A percentile compares a stretch with the other conserved stretches of the same genome.
Conservation (phyloP, 2,113 vertebrate species). For the Puma concolor region DNA sequence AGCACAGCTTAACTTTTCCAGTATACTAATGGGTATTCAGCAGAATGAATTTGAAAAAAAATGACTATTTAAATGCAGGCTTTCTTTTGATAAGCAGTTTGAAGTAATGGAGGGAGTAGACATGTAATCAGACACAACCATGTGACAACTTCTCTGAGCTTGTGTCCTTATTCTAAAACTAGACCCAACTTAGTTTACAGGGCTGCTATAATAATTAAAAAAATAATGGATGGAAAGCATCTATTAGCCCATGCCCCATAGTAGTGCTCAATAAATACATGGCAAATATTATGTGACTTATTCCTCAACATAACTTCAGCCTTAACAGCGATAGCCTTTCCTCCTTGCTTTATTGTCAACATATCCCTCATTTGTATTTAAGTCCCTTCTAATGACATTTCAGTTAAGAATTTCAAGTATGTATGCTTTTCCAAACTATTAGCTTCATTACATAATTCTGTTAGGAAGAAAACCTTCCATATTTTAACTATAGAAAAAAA, state of each 20-base stretch:
- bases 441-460: constrained; percentile 47
- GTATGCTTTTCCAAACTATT: constrained; percentile 1
- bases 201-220: neutral
- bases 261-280: neutral
- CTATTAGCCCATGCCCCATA: neutral
- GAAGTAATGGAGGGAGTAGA: neutral
- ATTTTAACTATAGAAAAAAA: constrained; percentile 46
- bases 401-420: constrained; percentile 52
- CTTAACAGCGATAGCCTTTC: neutral
- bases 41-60: neutral
- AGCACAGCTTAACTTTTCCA: constrained; percentile 25
- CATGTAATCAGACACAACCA: neutral
- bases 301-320: neutral
- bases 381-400: neutral
- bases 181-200: neutral
- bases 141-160: neutral
- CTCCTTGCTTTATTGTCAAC: constrained; percentile 38
- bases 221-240: neutral
- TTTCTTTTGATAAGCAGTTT: neutral
- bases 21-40: neutral
- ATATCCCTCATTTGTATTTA: neutral
- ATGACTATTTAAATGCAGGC: neutral
- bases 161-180: constrained; percentile 14
- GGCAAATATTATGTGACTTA: neutral
- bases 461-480: constrained; percentile 32